These are phyloP conservation scores for Geophilus truncorum DNA, from an alignment of 2,888 invertebrate genomes.

Conservation along the genomic window DNA sequence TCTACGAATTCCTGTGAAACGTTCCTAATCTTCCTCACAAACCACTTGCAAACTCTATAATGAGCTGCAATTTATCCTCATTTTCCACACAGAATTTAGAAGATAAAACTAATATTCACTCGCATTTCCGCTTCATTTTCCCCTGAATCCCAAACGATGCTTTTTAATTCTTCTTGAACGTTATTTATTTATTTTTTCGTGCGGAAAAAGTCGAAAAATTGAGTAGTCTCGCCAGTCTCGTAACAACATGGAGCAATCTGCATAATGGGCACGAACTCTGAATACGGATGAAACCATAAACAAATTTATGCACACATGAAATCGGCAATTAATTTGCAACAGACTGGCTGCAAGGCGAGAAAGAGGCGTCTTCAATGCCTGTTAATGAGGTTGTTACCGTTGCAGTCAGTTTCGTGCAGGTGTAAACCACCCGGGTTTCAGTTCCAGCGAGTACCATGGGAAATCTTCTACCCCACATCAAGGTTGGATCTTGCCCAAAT, in stretches of 20 bases:
- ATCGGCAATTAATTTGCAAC: not conserved
- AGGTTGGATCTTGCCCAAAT: not conserved
- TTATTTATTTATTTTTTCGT: not conserved
- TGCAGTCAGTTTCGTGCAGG: not conserved
- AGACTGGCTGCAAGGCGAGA: not conserved
- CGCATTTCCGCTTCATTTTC: not conserved
- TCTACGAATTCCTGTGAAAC: not conserved
- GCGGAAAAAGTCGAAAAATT: not conserved
- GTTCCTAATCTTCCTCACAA: not conserved
- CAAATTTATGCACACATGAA: not conserved
- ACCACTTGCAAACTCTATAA: not conserved
- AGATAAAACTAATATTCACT: not conserved
- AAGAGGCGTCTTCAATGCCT: not conserved
- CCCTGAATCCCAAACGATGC: not conserved
- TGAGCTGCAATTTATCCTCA: not conserved
- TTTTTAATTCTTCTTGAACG: not conserved
- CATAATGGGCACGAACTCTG: not conserved
- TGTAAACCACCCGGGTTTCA: not conserved
- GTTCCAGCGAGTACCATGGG: not conserved
- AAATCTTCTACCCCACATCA: not conserved
- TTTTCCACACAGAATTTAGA: not conserved
- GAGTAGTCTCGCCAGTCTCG: not conserved
- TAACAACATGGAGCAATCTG: not conserved
- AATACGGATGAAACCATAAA: not conserved
- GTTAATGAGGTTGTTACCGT: not conserved